Evolutionary conservation across 2,797 vertebrate genomes (phyloP).

Genomic region (Hafferia zeledoni): DNA sequence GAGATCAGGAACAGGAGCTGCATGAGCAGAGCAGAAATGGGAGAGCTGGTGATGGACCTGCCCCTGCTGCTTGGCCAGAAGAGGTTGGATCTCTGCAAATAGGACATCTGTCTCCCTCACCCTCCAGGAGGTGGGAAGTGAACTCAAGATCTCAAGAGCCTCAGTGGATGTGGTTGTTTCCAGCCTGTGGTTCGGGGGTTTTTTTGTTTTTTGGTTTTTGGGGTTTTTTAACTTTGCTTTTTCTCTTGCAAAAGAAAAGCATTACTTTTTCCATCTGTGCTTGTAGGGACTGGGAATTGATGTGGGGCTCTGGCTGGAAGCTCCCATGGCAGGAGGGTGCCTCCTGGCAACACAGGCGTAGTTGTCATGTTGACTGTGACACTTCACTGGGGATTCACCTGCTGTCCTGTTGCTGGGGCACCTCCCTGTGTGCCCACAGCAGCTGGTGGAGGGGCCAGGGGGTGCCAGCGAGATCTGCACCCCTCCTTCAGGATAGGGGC

Average conservation of each 20-base stretch:
- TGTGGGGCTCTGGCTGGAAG: background rate
- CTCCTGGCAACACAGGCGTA: background rate
- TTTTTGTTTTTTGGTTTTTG: too few species aligned
- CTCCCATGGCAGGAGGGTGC: accelerated
- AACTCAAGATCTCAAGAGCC: background rate
- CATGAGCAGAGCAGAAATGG: background rate
- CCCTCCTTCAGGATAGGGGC: background rate
- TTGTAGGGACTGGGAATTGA: background rate
- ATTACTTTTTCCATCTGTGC: background rate
- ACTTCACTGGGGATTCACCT: background rate
- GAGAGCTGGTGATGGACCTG: background rate
- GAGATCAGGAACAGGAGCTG: background rate
- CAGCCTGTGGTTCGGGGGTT: too few species aligned
- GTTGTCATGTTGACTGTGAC: background rate
- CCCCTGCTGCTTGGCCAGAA: background rate
- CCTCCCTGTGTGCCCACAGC: background rate
- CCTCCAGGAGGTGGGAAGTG: background rate
- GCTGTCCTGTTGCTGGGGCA: background rate
- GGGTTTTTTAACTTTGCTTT: background rate
- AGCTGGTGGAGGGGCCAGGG: background rate
- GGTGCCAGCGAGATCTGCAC: too few species aligned
- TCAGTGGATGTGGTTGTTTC: background rate
- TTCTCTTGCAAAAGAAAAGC: background rate
- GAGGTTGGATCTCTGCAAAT: background rate
- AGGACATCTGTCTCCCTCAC: background rate